Conservation (phyloP, 2,113 vertebrate genomes). For the Notothenia coriiceps region DNA sequence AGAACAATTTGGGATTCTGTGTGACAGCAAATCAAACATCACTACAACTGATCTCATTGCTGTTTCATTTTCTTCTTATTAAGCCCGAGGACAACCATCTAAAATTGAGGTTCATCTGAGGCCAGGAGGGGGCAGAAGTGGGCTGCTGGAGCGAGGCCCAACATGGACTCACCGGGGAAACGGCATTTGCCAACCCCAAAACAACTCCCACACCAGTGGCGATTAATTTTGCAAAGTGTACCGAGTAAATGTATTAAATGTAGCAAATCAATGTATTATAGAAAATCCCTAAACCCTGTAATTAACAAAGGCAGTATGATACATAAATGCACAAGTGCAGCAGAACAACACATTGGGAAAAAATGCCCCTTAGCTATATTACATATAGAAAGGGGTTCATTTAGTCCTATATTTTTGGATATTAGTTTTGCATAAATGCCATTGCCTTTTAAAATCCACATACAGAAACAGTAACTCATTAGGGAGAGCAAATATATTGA, state of each 20-base stretch:
- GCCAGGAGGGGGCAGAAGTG: slow-evolving; percentile 75
- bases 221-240: neutral
- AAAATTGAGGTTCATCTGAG: neutral
- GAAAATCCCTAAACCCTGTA: neutral
- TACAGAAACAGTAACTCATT: neutral
- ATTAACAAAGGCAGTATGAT: neutral
- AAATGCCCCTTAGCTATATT: no score
- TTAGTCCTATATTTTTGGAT: neutral
- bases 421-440: neutral
- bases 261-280: neutral
- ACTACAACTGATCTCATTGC: neutral
- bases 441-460: neutral
- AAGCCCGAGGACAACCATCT: neutral
- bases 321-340: neutral
- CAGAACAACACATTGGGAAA: no score
- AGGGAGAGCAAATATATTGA: neutral
- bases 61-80: neutral
- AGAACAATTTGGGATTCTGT: neutral
- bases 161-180: slow-evolving; percentile 20
- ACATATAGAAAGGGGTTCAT: neutral
- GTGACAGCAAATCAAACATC: neutral
- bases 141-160: slow-evolving; percentile 26
- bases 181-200: slow-evolving; percentile 14
- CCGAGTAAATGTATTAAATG: neutral
- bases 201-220: neutral